These are phyloP conservation scores for Muricea muricata DNA, from an alignment of 92 coral and sea anemone genomes.

Conservation along the genomic window DNA sequence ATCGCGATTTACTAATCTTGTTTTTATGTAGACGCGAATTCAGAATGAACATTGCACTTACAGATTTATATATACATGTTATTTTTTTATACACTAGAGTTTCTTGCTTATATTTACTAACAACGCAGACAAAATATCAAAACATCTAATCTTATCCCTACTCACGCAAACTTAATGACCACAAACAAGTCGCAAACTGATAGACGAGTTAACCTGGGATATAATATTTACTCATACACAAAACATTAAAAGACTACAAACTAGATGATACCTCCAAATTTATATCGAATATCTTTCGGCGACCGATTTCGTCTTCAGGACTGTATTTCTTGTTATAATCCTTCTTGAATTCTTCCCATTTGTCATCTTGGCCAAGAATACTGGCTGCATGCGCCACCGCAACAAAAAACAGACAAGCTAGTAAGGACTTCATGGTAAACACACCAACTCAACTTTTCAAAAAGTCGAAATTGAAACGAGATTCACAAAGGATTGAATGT, in stretches of 20 bases:
- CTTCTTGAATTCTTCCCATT: conserved; percentile 5
- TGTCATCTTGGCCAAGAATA: not conserved
- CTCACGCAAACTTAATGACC: too few relatives aligned
- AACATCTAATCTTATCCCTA: too few relatives aligned
- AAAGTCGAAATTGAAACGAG: not conserved
- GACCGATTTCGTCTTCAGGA: not conserved
- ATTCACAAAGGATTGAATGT: not conserved
- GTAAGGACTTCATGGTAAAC: not conserved
- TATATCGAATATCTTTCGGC: not conserved
- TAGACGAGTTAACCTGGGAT: not conserved
- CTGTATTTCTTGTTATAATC: not conserved
- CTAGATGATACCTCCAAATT: not conserved
- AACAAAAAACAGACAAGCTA: not conserved
- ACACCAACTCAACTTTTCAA: not conserved
- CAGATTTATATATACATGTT: too few relatives aligned
- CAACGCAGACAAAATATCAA: too few relatives aligned
- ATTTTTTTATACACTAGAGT: too few relatives aligned
- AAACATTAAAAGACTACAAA: too few relatives aligned
- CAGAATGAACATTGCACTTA: too few relatives aligned
- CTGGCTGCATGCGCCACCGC: not conserved
- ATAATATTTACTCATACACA: too few relatives aligned
- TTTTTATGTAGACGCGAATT: too few relatives aligned
- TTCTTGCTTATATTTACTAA: too few relatives aligned
- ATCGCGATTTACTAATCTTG: too few relatives aligned
- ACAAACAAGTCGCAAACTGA: too few relatives aligned